A percentile compares a stretch with the other conserved stretches of the same genome.
Evolutionary conservation across 2,888 invertebrate genomes (phyloP).

Genomic region (Mesochorus sp.): DNA sequence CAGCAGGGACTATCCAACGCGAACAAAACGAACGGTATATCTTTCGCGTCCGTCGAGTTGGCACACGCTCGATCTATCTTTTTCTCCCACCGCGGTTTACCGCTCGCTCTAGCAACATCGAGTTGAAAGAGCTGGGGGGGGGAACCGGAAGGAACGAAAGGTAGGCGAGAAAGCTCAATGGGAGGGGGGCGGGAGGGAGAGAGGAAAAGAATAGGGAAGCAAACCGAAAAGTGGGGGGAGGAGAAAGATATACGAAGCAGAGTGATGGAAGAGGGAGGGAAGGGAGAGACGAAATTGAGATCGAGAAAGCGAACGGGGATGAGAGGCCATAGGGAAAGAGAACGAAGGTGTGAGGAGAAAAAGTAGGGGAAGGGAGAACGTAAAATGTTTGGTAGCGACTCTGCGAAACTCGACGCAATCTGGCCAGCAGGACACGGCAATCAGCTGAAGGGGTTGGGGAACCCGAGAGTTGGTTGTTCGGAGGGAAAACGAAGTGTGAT

Average conservation of each 20-base stretch:
- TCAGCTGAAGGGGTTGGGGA: conserved; percentile 65
- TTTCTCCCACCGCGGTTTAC: too few species aligned
- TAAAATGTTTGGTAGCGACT: conserved; percentile 31
- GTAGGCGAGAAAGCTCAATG: background rate
- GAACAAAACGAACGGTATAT: too few species aligned
- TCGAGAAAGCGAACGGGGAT: background rate
- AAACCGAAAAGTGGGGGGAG: background rate
- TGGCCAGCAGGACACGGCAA: conserved; percentile 71
- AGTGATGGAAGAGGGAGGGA: background rate
- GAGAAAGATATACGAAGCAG: too few species aligned
- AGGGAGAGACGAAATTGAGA: background rate
- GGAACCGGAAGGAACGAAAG: background rate
- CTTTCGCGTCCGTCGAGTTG: background rate
- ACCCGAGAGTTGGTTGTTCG: background rate
- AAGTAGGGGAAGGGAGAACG: background rate
- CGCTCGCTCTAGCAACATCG: background rate
- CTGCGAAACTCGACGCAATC: conserved; percentile 63
- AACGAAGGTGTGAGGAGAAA: background rate
- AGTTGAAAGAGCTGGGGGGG: background rate
- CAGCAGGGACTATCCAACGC: background rate
- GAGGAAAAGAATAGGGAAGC: background rate
- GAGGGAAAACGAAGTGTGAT: conserved; percentile 3
- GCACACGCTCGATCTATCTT: background rate
- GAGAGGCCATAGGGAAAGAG: background rate
- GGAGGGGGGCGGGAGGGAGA: background rate